Evolutionary conservation across 2,113 vertebrate species (phyloP).

Genomic region (Hydrochoerus hydrochaeris): DNA sequence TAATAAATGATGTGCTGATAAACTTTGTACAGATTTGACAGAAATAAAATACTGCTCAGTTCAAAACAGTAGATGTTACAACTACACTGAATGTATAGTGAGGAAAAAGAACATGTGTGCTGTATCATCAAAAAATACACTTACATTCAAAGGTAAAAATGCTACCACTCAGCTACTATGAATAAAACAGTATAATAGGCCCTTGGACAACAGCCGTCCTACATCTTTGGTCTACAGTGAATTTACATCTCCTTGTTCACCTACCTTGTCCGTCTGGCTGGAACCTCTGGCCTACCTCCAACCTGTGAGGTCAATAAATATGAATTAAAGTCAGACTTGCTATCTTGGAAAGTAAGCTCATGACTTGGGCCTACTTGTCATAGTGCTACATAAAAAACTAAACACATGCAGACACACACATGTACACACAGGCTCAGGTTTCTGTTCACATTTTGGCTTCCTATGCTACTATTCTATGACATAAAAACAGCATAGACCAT

Average conservation of each 20-base stretch:
- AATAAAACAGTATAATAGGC: background rate
- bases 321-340: background rate
- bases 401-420: background rate
- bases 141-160: background rate
- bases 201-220: background rate
- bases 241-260: background rate
- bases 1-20: background rate
- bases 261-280: background rate
- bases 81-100: background rate
- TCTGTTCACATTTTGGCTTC: background rate
- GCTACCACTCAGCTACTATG: background rate
- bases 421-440: background rate
- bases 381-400: background rate
- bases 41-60: background rate
- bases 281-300: slow-evolving; percentile 3
- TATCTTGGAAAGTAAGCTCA: background rate
- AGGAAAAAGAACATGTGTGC: background rate
- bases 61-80: slow-evolving; percentile 16
- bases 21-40: background rate
- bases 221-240: background rate
- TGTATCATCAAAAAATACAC: background rate
- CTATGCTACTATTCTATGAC: background rate
- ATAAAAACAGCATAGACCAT: background rate
- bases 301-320: background rate
- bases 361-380: background rate